These are phyloP conservation scores for Scelioninae gen. 1 DNA, from an alignment of 2,888 invertebrate genomes.

Conservation along the genomic window DNA sequence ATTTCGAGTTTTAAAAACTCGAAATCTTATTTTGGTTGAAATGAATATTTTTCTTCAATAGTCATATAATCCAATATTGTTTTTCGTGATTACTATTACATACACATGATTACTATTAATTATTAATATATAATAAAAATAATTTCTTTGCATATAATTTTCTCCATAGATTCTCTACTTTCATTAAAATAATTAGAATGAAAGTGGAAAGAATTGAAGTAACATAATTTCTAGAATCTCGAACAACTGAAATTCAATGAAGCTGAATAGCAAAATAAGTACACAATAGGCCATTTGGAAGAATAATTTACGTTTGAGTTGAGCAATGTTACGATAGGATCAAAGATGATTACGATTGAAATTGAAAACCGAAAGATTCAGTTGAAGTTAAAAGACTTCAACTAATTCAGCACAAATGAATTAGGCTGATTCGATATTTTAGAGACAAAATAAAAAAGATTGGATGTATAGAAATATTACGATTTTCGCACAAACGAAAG, in stretches of 20 bases:
- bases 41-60: too few species aligned
- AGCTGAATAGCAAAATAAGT: neutral
- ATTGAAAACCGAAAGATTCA: slow-evolving; percentile 40
- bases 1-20: too few species aligned
- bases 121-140: too few species aligned
- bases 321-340: slow-evolving; percentile 24
- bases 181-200: too few species aligned
- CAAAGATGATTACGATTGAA: slow-evolving; percentile 26
- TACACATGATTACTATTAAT: too few species aligned
- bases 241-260: neutral
- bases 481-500: slow-evolving; percentile 56
- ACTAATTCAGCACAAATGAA: slow-evolving; percentile 44
- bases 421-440: slow-evolving; percentile 32
- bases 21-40: too few species aligned
- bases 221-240: too few species aligned
- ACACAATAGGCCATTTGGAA: slow-evolving; percentile 1
- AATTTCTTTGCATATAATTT: too few species aligned
- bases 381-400: slow-evolving; percentile 10
- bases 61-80: too few species aligned
- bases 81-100: too few species aligned
- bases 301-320: slow-evolving; percentile 10
- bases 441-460: slow-evolving; percentile 10
- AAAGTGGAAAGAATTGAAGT: too few species aligned
- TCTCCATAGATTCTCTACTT: too few species aligned
- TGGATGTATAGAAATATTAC: slow-evolving; percentile 1